These are phyloP conservation scores for Cataglyphis cursor DNA, from an alignment of 2,888 invertebrate genomes.

Conservation along the genomic window DNA sequence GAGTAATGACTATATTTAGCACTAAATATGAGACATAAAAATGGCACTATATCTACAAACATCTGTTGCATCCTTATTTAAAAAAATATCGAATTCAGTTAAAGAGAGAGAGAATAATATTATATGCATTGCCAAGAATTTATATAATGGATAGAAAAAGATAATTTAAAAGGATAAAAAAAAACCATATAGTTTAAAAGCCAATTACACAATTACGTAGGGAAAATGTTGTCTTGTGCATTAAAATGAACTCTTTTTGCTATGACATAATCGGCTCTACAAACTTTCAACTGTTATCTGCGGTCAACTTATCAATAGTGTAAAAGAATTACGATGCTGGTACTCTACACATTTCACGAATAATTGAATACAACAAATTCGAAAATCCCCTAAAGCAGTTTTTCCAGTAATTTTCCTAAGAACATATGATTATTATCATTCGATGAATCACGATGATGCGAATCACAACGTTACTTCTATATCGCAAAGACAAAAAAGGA, in stretches of 20 bases:
- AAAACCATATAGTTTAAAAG: not conserved
- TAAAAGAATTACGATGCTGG: conserved; percentile 29
- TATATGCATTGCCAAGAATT: not conserved
- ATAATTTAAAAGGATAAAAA: not conserved
- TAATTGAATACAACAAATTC: not conserved
- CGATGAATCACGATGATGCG: not conserved
- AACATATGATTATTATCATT: not conserved
- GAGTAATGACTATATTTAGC: not conserved
- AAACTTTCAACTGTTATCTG: conserved; percentile 26
- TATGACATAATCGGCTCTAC: conserved; percentile 26
- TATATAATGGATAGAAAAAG: not conserved
- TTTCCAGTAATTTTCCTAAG: not conserved
- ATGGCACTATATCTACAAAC: not conserved
- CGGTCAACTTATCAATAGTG: conserved; percentile 1
- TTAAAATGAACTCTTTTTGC: conserved; percentile 2
- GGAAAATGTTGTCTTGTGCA: not conserved
- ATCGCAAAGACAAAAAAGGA: not conserved
- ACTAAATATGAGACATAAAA: not conserved
- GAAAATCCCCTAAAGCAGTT: not conserved
- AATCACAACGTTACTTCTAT: not conserved
- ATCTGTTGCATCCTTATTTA: not conserved
- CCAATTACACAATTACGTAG: not conserved
- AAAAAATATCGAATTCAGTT: not conserved
- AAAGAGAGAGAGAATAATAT: not conserved
- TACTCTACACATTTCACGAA: conserved; percentile 4